Conservation (phyloP, 2,113 vertebrate species). For the Tretioscincus oriximinensis region DNA sequence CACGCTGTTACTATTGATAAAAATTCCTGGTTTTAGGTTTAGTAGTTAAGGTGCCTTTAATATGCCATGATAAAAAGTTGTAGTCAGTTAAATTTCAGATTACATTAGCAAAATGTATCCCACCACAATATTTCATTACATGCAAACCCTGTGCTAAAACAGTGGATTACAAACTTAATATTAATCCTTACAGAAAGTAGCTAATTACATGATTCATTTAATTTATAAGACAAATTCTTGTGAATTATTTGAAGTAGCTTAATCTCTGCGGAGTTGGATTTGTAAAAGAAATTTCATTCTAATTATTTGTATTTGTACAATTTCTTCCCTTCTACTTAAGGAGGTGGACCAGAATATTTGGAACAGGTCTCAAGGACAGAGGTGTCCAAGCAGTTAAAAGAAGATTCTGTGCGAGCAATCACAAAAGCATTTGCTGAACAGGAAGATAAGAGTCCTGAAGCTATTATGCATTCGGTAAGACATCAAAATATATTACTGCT, state of each 20-base stretch:
- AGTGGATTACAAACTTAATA: too few relatives aligned
- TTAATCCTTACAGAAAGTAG: too few relatives aligned
- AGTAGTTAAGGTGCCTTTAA: background rate
- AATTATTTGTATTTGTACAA: background rate
- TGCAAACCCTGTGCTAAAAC: background rate
- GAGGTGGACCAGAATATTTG: slow-evolving; percentile 93
- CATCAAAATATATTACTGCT: background rate
- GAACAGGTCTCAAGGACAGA: slow-evolving; percentile 91
- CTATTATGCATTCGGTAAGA: slow-evolving; percentile 87
- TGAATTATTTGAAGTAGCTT: slow-evolving; percentile 3
- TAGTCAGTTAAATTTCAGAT: background rate
- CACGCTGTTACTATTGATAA: background rate
- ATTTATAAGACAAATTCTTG: background rate
- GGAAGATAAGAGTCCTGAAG: slow-evolving; percentile 86
- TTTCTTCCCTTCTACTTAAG: slow-evolving; percentile 65
- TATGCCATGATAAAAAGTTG: too few relatives aligned
- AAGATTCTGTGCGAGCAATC: slow-evolving; percentile 90
- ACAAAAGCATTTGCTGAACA: slow-evolving; percentile 86
- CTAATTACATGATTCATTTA: too few relatives aligned
- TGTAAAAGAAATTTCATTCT: background rate
- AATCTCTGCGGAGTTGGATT: slow-evolving; percentile 4
- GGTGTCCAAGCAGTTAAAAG: slow-evolving; percentile 88
- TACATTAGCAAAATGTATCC: background rate
- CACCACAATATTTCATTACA: background rate
- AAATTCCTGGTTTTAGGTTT: background rate